Conservation (phyloP, 2,797 vertebrate genomes). For the Manis crassicaudata region DNA sequence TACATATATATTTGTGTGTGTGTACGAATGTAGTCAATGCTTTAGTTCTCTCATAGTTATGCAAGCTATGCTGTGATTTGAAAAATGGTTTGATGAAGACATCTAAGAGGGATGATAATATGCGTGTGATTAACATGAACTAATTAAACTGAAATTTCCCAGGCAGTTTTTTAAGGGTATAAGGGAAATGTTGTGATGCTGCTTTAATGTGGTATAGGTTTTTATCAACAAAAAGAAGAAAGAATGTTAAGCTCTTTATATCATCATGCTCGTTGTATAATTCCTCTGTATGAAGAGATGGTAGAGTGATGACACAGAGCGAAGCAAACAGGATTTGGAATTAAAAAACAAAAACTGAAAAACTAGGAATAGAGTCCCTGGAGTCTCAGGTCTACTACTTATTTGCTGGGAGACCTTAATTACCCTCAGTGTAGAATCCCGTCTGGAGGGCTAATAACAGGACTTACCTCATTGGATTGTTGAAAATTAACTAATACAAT, state of each 20-base stretch:
- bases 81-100: constrained; percentile 51
- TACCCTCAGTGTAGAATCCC: neutral
- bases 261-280: neutral
- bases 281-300: neutral
- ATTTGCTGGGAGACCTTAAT: constrained; percentile 19
- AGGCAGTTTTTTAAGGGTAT: constrained; percentile 36
- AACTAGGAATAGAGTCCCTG: neutral
- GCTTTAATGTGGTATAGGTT: neutral
- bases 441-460: neutral
- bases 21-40: neutral
- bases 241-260: neutral
- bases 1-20: neutral
- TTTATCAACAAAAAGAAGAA: constrained; percentile 27
- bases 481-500: neutral
- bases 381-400: neutral
- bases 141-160: constrained; percentile 56
- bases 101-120: constrained; percentile 23
- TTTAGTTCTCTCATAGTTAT: constrained; percentile 20
- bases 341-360: neutral
- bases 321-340: constrained; percentile 30
- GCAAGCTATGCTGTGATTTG: constrained; percentile 35
- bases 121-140: constrained; percentile 37
- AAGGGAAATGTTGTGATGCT: constrained; percentile 10
- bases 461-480: neutral
- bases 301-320: neutral